Evolutionary conservation across 1,140 invertebrate species (phyloP), one percentile per base, ranked within the genome.

Genomic region (Pantala flavescens): DNA sequence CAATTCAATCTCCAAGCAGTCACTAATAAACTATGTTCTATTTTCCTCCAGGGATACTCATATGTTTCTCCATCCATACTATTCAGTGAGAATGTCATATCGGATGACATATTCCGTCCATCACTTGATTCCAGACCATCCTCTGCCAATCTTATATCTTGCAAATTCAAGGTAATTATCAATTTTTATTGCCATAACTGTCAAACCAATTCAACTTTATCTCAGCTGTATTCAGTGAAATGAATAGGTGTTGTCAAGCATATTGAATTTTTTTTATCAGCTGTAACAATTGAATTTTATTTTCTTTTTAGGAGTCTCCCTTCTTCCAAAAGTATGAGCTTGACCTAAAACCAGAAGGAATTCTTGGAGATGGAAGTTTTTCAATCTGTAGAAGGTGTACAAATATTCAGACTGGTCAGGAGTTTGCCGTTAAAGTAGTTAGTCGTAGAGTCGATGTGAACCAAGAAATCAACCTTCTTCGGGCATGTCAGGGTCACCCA

Each of bases 31-130:
- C 2, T 21, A 70, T 70, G n/a, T 3, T n/a, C n/a, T n/a, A n/a
- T 70, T 75, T 78, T 78, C 77, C 81, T 81, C 36, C 81, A 90
- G 90, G 93, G 95, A 43, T 99, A 98, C 81, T 98, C 96, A 0
- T 99, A 95, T 84, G 92, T 98, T 28, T 92, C 97, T 0, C 97
- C 97, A 0, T 96, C 95, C 76, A 89, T 97, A 74, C 82, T 96
- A 71, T 95, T 96, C 81, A 90, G 90, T 71, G 91, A 94, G 78
- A 96, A 96, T 80, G 87, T 90, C 14, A 89, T 95, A 76, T 93
- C 89, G 74, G 88, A 91, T 77, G 89, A 91, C 78, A 86, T 91
- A 36, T 86, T 91, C 74, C 81, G 80, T 28, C 79, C 77, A 49
- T 82, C 81, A 74, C 81, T 80, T 74, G 84, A 84, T 76, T 85